Evolutionary conservation across 2,113 vertebrate species (phyloP).

Genomic region (Nanorana parkeri): DNA sequence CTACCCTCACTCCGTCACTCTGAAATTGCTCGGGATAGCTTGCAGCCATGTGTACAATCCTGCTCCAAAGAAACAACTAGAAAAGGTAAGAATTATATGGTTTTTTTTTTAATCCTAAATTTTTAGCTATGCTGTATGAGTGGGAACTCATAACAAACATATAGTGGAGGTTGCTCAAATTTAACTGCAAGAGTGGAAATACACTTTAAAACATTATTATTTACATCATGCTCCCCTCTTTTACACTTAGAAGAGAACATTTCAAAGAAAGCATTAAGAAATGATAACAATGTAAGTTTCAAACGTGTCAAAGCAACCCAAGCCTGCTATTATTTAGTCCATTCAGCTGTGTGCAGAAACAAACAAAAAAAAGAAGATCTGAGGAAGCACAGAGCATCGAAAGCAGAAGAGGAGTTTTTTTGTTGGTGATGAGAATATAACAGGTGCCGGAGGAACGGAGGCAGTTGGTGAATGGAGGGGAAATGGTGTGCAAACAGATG

Average conservation of each 20-base stretch:
- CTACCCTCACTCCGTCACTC: no score
- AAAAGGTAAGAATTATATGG: no score
- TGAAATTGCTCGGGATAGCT: no score
- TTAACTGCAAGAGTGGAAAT: no score
- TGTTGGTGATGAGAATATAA: slow-evolving; percentile 20
- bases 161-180: no score
- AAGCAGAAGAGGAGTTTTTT: not conserved
- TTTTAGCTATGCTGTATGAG: no score
- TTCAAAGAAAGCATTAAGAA: no score
- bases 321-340: not conserved
- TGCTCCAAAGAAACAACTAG: no score
- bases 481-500: slow-evolving; percentile 48
- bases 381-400: not conserved
- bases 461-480: slow-evolving; percentile 22
- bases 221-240: not conserved
- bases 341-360: slow-evolving; percentile 3
- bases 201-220: not conserved
- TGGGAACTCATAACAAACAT: no score
- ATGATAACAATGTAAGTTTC: not conserved
- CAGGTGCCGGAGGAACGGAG: slow-evolving; percentile 43
- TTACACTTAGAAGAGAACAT: no score
- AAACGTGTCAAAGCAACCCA: not conserved
- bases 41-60: no score
- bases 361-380: not conserved
- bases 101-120: no score